phyloP scores from a whole-genome alignment of 2,113 vertebrate genomes.

The Forbesichthys agassizii region DNA sequence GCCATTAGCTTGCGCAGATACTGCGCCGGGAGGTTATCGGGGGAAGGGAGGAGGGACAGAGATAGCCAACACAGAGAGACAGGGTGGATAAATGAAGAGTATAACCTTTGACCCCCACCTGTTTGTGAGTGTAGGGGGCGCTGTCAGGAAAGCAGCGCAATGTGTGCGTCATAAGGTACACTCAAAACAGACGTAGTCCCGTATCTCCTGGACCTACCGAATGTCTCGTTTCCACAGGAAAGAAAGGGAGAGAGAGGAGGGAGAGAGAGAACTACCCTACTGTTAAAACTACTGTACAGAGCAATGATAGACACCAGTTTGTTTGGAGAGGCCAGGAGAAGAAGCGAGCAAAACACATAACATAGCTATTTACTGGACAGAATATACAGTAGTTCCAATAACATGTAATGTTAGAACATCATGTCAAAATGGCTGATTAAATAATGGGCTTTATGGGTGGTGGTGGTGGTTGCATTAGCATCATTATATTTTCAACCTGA shows the following conservation, averaged over 20 bases:
- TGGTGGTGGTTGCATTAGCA: constrained; percentile 13
- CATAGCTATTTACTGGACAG: no score
- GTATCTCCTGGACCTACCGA: constrained; percentile 50
- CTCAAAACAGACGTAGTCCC: constrained; percentile 39
- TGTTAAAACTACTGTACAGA: constrained; percentile 8
- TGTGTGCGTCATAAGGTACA: constrained; percentile 49
- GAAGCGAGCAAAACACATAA: neutral
- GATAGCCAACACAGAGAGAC: constrained; percentile 30
- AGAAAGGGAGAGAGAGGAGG: constrained; percentile 23
- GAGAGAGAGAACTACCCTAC: constrained; percentile 18
- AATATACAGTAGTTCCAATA: no score
- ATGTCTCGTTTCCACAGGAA: constrained; percentile 67
- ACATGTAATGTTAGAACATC: no score
- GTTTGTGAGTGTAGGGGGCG: constrained; percentile 7
- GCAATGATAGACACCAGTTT: constrained; percentile 29
- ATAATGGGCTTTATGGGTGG: constrained; percentile 19
- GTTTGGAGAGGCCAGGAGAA: neutral
- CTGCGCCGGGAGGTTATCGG: constrained; percentile 16
- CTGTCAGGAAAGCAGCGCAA: constrained; percentile 37
- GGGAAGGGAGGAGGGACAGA: constrained; percentile 9
- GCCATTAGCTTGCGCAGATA: constrained; percentile 5
- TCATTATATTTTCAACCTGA: constrained; percentile 30
- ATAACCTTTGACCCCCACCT: constrained; percentile 24
- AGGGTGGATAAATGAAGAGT: constrained; percentile 33
- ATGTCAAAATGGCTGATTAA: no score